A percentile compares a stretch with the other conserved stretches of the same genome.
Evolutionary conservation across 2,888 invertebrate genomes (phyloP).

Genomic region (Acanthosepion esculentum): DNA sequence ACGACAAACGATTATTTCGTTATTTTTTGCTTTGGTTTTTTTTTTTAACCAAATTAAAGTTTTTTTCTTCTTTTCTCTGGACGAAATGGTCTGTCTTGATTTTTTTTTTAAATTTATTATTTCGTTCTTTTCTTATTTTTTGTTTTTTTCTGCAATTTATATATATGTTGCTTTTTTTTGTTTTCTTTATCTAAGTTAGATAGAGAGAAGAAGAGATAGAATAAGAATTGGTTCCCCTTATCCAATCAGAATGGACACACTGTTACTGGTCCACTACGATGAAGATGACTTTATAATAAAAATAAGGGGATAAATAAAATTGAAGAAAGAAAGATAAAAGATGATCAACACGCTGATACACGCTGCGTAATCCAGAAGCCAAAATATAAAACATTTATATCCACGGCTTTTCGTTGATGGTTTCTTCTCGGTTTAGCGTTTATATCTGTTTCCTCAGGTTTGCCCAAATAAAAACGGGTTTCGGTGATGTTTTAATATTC

Average conservation of each 20-base stretch:
- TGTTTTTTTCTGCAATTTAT: neutral
- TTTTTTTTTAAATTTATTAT: neutral
- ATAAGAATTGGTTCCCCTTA: neutral
- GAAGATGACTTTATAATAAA: neutral
- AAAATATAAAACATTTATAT: neutral
- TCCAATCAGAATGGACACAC: constrained; percentile 9
- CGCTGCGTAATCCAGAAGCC: neutral
- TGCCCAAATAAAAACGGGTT: neutral
- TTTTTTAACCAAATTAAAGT: neutral
- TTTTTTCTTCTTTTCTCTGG: neutral
- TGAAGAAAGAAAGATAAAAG: constrained; percentile 10
- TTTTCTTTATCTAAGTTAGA: neutral
- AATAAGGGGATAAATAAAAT: neutral
- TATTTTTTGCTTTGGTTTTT: no score
- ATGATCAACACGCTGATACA: neutral
- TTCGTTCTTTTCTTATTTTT: neutral
- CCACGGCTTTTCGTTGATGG: neutral
- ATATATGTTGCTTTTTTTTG: neutral
- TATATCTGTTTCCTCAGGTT: neutral
- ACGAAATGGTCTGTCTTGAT: neutral
- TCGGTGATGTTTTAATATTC: neutral
- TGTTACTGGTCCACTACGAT: neutral
- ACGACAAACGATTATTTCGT: neutral
- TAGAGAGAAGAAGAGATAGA: neutral
- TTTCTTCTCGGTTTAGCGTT: neutral